Base-by-base conservation (phyloP, 2,113 vertebrate species). In the Charadrius vociferus region DNA sequence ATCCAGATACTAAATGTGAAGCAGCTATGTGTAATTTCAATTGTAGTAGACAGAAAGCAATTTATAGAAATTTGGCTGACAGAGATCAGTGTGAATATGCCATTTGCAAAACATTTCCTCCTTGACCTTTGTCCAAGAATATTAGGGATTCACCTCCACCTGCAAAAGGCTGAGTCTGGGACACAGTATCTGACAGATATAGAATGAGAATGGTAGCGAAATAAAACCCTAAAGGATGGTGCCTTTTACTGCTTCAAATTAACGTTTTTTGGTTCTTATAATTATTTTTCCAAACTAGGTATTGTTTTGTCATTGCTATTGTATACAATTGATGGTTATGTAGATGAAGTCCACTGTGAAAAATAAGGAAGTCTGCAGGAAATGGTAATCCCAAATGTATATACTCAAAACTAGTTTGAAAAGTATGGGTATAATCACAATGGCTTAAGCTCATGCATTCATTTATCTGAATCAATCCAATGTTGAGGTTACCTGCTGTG, bases 201-300 rank as follows among this genome's bases (percentile, higher is more conserved):
- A 55, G 8, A 81, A 58, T 56, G 23, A 74, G 20, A 90, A 71
- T 19, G 1, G n/a, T 16, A 71, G 26, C 14, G 2, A 29, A 66
- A 78, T 68, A 14, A 14, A 0, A 0, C 0, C 4, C 6, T 59
- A 24, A 45, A 75, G 80, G 3, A 26, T n/a, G 4, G 7, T 56
- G 16, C 29, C 10, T 39, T 86, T 82, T 62, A 45, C 14, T 84
- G 22, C 47, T 41, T 67, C 11, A n/a, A 52, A 66, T 61, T 29
- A 49, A 1, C 1, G 2, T 32, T 78, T 80, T 83, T 78, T 8
- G 0, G 4, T 72, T 72, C 3, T 77, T 53, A 4, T 17, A 29
- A n/a, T 43, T 80, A 10, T 80, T 88, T 88, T 86, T 86, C 18
- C 18, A 49, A 59, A 66, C 10, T 41, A 74, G 47, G 10, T 47